These are phyloP conservation scores for Brachycybe producta DNA, from an alignment of 2,888 invertebrate genomes.

Conservation along the genomic window DNA sequence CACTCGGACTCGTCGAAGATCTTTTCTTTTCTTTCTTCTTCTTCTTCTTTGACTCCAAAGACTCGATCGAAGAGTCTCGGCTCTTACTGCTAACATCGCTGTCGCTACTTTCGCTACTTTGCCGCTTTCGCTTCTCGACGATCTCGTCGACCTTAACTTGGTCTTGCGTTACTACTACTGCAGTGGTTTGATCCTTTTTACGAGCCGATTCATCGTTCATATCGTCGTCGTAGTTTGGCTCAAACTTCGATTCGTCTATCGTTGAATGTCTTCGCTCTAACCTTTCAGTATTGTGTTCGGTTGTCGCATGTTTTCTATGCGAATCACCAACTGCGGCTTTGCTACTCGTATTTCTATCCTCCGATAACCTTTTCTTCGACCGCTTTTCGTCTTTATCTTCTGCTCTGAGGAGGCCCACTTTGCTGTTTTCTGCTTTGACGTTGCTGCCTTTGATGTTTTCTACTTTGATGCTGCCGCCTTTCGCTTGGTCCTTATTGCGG, in stretches of 20 bases:
- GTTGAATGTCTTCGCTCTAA: slow-evolving; percentile 12
- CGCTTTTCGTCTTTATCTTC: too few species aligned
- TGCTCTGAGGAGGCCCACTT: too few species aligned
- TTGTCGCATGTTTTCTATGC: too few species aligned
- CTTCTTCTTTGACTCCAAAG: neutral
- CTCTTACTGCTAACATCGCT: slow-evolving; percentile 15
- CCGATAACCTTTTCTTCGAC: too few species aligned
- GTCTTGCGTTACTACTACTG: neutral
- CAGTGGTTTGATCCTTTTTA: neutral
- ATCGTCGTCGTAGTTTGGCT: slow-evolving; percentile 18
- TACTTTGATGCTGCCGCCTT: too few species aligned
- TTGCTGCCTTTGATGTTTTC: too few species aligned
- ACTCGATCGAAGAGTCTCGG: neutral
- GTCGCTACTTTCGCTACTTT: slow-evolving; percentile 9
- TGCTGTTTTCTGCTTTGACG: too few species aligned
- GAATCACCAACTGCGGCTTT: neutral
- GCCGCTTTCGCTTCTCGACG: neutral
- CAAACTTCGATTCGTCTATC: slow-evolving; percentile 20
- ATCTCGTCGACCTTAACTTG: neutral
- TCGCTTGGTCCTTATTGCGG: too few species aligned
- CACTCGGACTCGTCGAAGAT: too few species aligned
- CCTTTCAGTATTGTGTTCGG: neutral
- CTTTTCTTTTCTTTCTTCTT: slow-evolving; percentile 3
- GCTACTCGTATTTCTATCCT: too few species aligned
- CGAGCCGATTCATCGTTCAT: slow-evolving; percentile 6